phyloP scores from a whole-genome alignment of 2,888 invertebrate genomes.

The Zaprionus lineosus region DNA sequence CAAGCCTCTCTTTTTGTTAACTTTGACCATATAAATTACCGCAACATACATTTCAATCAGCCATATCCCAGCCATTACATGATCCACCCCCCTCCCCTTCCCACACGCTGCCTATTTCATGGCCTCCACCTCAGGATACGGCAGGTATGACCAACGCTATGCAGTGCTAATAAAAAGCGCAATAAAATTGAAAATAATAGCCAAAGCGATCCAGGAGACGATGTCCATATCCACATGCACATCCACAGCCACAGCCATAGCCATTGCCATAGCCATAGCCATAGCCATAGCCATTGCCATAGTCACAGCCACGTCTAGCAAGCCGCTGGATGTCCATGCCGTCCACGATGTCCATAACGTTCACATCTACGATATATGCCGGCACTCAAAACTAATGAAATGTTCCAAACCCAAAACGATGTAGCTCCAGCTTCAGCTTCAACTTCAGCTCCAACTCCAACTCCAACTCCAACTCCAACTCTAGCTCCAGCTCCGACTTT shows the following conservation, averaged over 20 bases:
- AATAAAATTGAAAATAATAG: conserved; percentile 77
- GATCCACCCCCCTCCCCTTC: neutral
- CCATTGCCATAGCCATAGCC: neutral
- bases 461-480: too few relatives aligned
- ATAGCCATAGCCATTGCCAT: too few relatives aligned
- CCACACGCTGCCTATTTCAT: conserved; percentile 19
- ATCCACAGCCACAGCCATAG: conserved; percentile 12
- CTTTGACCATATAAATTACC: conserved; percentile 46
- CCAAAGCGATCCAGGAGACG: conserved; percentile 51
- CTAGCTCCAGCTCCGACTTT: too few relatives aligned
- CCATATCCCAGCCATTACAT: conserved; percentile 50
- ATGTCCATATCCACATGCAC: conserved; percentile 19
- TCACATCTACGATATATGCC: conserved; percentile 68
- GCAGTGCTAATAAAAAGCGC: conserved; percentile 74
- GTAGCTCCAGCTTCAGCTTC: too few relatives aligned
- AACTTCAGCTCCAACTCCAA: too few relatives aligned
- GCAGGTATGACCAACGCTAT: conserved; percentile 52
- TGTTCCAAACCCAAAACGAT: conserved; percentile 72
- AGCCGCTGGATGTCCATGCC: too few relatives aligned
- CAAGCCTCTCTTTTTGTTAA: conserved; percentile 46
- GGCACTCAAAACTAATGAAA: conserved; percentile 79
- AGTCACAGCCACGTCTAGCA: too few relatives aligned
- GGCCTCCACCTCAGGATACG: too few relatives aligned
- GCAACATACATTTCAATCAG: conserved; percentile 57
- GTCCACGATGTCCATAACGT: too few relatives aligned